phyloP scores from a whole-genome alignment of 2,113 vertebrate genomes.

The Leptodactylus fuscus region DNA sequence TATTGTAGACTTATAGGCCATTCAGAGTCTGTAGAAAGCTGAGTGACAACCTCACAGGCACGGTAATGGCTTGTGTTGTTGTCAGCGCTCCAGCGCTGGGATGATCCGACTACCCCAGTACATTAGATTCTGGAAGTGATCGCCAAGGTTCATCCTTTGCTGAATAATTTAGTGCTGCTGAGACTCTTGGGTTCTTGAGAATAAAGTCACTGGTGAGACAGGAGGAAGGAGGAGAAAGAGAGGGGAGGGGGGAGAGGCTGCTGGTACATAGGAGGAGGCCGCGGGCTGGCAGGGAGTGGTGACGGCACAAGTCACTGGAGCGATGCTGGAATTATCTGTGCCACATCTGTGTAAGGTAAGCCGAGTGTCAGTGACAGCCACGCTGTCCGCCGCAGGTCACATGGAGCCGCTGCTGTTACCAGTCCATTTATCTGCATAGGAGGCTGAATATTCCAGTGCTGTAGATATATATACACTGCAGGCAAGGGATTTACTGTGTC shows the following conservation, averaged over 20 bases:
- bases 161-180: slow-evolving; percentile 3
- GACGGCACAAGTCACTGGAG: background rate
- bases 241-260: slow-evolving; percentile 32
- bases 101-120: background rate
- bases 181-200: slow-evolving; percentile 36
- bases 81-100: background rate
- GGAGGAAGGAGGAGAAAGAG: slow-evolving; percentile 3
- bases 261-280: slow-evolving; percentile 31
- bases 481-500: background rate
- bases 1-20: background rate
- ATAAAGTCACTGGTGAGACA: slow-evolving; percentile 21
- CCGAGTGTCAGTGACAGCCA: background rate
- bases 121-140: slow-evolving; percentile 18
- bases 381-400: background rate
- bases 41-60: background rate
- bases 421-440: background rate
- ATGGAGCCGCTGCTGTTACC: background rate
- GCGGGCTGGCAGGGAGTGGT: slow-evolving; percentile 42
- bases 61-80: background rate
- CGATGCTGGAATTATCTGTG: slow-evolving; percentile 40
- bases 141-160: background rate
- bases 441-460: background rate
- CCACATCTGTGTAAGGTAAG: slow-evolving; percentile 33
- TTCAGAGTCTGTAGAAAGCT: background rate
- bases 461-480: no score